phyloP scores from a whole-genome alignment of 1,140 invertebrate species.

The Dendrolimus kikuchii region DNA sequence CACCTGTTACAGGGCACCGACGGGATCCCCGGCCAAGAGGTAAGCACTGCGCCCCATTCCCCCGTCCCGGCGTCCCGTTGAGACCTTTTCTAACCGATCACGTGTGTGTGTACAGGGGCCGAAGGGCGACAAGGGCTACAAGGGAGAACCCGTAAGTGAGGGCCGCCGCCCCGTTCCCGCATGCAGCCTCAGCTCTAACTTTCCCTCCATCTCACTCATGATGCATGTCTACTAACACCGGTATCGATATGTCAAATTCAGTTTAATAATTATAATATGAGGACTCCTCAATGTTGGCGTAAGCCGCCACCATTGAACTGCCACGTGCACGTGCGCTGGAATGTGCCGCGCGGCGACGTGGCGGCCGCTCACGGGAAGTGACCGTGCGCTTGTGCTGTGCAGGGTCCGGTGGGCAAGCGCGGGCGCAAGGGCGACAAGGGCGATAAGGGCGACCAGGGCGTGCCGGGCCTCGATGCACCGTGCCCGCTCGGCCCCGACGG shows the following conservation, averaged over 20 bases:
- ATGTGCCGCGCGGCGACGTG: too few relatives aligned
- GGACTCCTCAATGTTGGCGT: too few relatives aligned
- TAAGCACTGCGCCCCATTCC: conserved; percentile 43
- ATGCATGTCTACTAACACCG: too few relatives aligned
- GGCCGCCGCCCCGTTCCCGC: background rate
- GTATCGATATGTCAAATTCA: background rate
- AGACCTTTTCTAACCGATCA: conserved; percentile 17
- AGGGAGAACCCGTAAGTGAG: conserved; percentile 88
- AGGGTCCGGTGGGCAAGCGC: conserved; percentile 91
- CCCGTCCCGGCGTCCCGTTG: background rate
- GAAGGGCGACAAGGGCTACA: conserved; percentile 90
- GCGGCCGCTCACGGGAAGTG: background rate
- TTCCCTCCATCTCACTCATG: background rate
- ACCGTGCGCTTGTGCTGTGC: conserved; percentile 16
- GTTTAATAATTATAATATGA: background rate
- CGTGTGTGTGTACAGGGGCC: conserved; percentile 76
- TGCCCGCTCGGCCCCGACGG: conserved; percentile 96
- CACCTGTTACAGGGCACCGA: conserved; percentile 87
- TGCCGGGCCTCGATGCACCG: conserved; percentile 96
- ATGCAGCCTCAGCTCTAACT: background rate
- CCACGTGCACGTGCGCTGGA: too few relatives aligned
- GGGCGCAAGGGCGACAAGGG: conserved; percentile 93
- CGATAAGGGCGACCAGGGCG: conserved; percentile 94
- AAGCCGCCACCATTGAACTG: too few relatives aligned
- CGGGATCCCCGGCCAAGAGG: conserved; percentile 92